phyloP scores from a whole-genome alignment of 2,113 vertebrate species.

The Chelonoidis abingdonii region DNA sequence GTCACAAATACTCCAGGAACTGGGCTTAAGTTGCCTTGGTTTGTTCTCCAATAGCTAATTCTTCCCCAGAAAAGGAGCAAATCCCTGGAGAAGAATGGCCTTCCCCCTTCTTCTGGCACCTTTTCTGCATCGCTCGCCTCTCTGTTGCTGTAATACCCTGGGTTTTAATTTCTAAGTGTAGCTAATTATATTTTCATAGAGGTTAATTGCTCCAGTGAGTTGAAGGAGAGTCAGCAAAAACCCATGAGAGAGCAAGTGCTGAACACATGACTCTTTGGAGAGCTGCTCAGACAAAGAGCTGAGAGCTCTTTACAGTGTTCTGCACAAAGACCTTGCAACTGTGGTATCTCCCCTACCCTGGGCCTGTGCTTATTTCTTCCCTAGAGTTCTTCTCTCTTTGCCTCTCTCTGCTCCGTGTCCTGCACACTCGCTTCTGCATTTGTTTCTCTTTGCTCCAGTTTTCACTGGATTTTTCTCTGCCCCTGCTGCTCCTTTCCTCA shows the following conservation, averaged over 20 bases:
- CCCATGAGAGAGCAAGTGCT: not conserved
- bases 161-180: slow-evolving; percentile 18
- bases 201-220: slow-evolving; percentile 13
- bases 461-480: not conserved
- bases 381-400: not conserved
- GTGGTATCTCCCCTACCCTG: not conserved
- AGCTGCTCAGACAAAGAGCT: not conserved
- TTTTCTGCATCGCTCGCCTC: not conserved
- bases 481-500: not conserved
- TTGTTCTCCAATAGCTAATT: slow-evolving; percentile 49
- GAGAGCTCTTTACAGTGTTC: not conserved
- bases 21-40: slow-evolving; percentile 59
- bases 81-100: slow-evolving; percentile 14
- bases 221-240: not conserved
- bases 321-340: not conserved
- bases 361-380: not conserved
- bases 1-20: slow-evolving; percentile 58
- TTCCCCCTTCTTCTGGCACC: slow-evolving; percentile 1
- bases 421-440: not conserved
- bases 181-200: slow-evolving; percentile 3
- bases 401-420: not conserved
- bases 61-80: slow-evolving; percentile 23
- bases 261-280: not conserved
- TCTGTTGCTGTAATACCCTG: not conserved
- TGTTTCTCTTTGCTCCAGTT: not conserved